phyloP scores from a whole-genome alignment of 2,113 vertebrate species.

The Himantopus leucocephalus region DNA sequence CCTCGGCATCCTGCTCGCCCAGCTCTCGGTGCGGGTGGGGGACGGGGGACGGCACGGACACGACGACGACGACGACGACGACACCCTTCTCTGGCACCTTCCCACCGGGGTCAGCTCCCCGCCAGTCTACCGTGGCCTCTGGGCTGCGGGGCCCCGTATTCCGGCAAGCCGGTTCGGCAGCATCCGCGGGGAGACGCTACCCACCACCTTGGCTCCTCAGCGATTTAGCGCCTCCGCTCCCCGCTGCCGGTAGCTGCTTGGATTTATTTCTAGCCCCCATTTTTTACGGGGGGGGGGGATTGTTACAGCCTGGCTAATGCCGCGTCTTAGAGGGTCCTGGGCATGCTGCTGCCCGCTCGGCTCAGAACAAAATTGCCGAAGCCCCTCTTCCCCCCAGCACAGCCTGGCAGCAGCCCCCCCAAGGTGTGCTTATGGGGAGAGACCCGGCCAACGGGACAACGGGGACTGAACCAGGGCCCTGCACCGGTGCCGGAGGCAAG shows the following conservation, averaged over 20 bases:
- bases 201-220: too few species aligned
- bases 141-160: not conserved
- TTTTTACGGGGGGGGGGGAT: not conserved
- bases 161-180: not conserved
- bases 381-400: too few species aligned
- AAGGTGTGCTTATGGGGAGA: rapidly evolving
- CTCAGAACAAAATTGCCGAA: not conserved
- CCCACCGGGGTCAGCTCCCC: not conserved
- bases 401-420: not conserved
- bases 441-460: too few species aligned
- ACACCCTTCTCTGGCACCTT: too few species aligned
- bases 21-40: not conserved
- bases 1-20: too few species aligned
- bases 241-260: not conserved
- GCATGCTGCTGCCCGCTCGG: not conserved
- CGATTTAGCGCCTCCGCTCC: not conserved
- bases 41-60: too few species aligned
- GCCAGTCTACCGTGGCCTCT: not conserved
- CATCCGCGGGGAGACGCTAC: too few species aligned
- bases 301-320: not conserved
- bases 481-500: rapidly evolving
- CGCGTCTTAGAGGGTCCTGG: not conserved
- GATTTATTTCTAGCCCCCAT: not conserved
- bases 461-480: not conserved
- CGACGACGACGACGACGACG: too few species aligned